Evolutionary conservation across 1,140 invertebrate genomes (phyloP).

Genomic region (Meloidogyne chitwoodi): DNA sequence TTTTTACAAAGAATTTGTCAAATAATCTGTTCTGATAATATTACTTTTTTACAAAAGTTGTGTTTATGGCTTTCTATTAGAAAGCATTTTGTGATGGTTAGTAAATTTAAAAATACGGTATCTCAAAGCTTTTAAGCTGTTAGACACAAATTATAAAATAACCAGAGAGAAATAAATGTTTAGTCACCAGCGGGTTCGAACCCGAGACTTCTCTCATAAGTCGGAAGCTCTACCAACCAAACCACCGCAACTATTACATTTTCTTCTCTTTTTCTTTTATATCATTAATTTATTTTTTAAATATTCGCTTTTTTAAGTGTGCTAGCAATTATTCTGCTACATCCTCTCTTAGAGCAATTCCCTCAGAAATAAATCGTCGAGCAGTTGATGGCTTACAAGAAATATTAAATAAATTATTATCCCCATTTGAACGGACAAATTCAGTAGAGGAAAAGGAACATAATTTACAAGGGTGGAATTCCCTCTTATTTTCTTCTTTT

Average conservation of each 20-base stretch:
- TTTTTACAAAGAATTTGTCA: conserved; percentile 4
- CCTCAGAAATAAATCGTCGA: conserved; percentile 7
- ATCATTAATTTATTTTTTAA: no score
- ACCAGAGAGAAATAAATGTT: no score
- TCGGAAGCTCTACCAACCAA: no score
- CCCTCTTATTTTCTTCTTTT: conserved; percentile 3
- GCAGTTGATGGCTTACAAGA: conserved; percentile 1
- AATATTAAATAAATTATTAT: conserved; percentile 1
- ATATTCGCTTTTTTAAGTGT: background rate
- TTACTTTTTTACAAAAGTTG: background rate
- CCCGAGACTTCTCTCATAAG: no score
- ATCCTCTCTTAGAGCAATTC: background rate
- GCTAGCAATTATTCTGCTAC: background rate
- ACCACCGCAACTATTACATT: no score
- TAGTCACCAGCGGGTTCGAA: no score
- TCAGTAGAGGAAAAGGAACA: background rate
- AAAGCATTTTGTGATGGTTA: conserved; percentile 3
- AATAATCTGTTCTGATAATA: background rate
- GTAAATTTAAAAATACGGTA: background rate
- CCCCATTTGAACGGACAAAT: background rate
- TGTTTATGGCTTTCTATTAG: background rate
- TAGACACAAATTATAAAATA: no score
- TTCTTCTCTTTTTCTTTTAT: no score
- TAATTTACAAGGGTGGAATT: conserved; percentile 6
- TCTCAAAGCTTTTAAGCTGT: no score